Conservation (phyloP, 2,113 vertebrate species). For the Australoheros scitulus region DNA sequence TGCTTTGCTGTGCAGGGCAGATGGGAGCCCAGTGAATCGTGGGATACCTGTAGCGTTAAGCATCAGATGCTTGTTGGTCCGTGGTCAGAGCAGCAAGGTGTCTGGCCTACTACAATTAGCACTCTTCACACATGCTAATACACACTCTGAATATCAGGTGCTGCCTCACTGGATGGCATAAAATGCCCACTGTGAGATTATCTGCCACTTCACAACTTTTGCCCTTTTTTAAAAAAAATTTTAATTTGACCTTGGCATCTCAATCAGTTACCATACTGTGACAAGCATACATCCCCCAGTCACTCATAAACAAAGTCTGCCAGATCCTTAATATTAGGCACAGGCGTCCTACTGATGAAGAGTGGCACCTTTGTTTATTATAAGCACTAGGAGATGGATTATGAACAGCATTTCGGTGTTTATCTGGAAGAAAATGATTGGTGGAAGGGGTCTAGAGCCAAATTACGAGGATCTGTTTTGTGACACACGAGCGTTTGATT, state of each 20-base stretch:
- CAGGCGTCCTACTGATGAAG: background rate
- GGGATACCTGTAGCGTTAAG: constrained; percentile 1
- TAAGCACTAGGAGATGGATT: constrained; percentile 14
- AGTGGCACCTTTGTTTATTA: background rate
- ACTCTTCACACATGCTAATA: constrained; percentile 1
- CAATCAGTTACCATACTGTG: background rate
- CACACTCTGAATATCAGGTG: background rate
- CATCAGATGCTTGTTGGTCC: background rate
- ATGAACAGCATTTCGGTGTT: constrained; percentile 7
- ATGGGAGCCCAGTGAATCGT: constrained; percentile 11
- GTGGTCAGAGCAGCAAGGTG: background rate
- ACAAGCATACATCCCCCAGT: background rate
- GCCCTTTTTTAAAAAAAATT: too few relatives aligned
- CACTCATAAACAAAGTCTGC: background rate
- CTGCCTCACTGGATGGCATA: background rate
- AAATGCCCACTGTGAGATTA: background rate
- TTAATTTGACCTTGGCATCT: background rate
- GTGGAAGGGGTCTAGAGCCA: background rate
- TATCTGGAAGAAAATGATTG: constrained; percentile 11
- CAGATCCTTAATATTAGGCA: background rate
- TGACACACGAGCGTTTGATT: constrained; percentile 21
- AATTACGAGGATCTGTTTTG: constrained; percentile 9
- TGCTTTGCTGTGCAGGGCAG: constrained; percentile 1
- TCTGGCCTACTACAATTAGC: background rate
- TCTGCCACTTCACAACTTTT: background rate